Percentiles rank a stretch among this genome's conserved stretches.
Conservation (phyloP, 1,140 invertebrate species). For the Mesaphorura yosii region DNA sequence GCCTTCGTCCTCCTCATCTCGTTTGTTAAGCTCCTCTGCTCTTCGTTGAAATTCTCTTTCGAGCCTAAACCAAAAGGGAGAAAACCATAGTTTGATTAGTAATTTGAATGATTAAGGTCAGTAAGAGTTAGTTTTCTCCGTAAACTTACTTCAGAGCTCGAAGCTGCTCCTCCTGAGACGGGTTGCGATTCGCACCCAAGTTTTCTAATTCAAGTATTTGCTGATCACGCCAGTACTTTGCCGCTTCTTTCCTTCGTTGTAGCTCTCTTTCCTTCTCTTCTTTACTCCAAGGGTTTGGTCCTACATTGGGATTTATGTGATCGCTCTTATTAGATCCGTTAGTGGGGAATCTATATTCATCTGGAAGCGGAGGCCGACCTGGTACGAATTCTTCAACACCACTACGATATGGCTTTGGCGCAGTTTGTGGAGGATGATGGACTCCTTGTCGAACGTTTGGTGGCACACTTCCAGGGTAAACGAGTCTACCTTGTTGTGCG, state of each 20-base stretch:
- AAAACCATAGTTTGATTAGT: neutral
- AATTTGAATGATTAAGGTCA: neutral
- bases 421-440: constrained; percentile 21
- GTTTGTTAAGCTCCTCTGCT: constrained; percentile 53
- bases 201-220: constrained; percentile 64
- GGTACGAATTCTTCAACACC: constrained; percentile 34
- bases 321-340: constrained; percentile 33
- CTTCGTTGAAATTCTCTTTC: constrained; percentile 79
- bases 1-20: constrained; percentile 65
- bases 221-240: constrained; percentile 62
- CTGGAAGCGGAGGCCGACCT: constrained; percentile 33
- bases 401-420: constrained; percentile 29
- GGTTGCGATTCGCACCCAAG: constrained; percentile 49
- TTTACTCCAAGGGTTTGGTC: constrained; percentile 70
- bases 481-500: too few species aligned
- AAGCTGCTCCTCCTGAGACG: constrained; percentile 75
- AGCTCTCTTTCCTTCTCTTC: constrained; percentile 61
- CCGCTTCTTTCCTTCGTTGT: constrained; percentile 51
- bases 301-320: constrained; percentile 3
- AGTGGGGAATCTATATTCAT: constrained; percentile 43
- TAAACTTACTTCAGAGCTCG: constrained; percentile 50
- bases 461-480: too few species aligned
- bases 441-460: neutral
- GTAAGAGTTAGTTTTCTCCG: constrained; percentile 1
- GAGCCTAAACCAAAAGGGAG: constrained; percentile 35